A percentile compares a stretch with the other conserved stretches of the same genome.
These are phyloP conservation scores for Kryptolebias ocellatus DNA, from an alignment of 2,797 vertebrate genomes.

Conservation along the genomic window DNA sequence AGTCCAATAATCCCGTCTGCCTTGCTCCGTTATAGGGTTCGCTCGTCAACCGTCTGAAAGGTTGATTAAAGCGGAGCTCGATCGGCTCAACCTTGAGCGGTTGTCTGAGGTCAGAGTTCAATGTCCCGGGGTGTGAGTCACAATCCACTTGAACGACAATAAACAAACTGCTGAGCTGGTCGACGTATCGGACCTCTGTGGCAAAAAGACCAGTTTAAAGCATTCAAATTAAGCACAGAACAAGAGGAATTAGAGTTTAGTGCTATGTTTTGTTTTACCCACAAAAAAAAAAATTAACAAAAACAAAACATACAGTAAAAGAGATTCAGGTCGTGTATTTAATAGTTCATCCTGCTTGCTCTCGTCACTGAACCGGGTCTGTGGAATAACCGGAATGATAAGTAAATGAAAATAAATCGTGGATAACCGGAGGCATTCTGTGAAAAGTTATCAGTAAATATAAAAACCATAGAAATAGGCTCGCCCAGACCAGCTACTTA, in stretches of 20 bases:
- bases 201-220: constrained; percentile 23
- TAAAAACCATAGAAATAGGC: constrained; percentile 13
- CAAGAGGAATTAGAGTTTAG: constrained; percentile 15
- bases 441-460: constrained; percentile 3
- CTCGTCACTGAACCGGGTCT: constrained; percentile 30
- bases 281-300: constrained; percentile 6
- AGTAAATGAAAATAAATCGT: constrained; percentile 33
- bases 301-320: constrained; percentile 8
- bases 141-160: constrained; percentile 9
- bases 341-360: constrained; percentile 9
- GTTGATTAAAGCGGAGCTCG: constrained; percentile 20
- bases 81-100: constrained; percentile 15
- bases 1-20: constrained; percentile 28
- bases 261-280: constrained; percentile 31
- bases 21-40: constrained; percentile 33
- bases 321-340: not conserved
- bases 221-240: constrained; percentile 3
- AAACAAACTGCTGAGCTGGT: constrained; percentile 31
- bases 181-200: constrained; percentile 35
- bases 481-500: constrained; percentile 4
- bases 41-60: constrained; percentile 30
- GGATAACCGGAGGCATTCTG: constrained; percentile 11
- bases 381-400: constrained; percentile 10
- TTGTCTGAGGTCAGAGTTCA: constrained; percentile 17
- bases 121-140: constrained; percentile 9